These are phyloP conservation scores for Bombylius major DNA, from an alignment of 2,888 invertebrate species.

Conservation along the genomic window DNA sequence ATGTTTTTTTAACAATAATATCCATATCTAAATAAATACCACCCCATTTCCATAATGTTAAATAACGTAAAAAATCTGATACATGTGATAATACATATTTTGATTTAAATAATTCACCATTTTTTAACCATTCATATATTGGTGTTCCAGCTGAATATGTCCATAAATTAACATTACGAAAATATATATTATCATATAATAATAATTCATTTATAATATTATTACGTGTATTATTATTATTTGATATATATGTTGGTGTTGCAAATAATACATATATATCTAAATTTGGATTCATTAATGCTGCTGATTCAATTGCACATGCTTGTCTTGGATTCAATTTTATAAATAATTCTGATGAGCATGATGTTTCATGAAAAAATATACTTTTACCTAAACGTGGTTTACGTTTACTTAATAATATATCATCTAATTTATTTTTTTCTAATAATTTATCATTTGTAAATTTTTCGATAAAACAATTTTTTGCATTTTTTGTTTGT, in stretches of 20 bases:
- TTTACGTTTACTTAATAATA: slow-evolving; percentile 21
- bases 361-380: slow-evolving; percentile 36
- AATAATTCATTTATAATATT: slow-evolving; percentile 23
- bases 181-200: slow-evolving; percentile 26
- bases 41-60: slow-evolving; percentile 55
- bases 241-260: slow-evolving; percentile 21
- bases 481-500: not conserved
- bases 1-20: slow-evolving; percentile 49
- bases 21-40: slow-evolving; percentile 69
- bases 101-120: slow-evolving; percentile 22
- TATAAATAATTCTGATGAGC: slow-evolving; percentile 14
- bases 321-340: slow-evolving; percentile 29
- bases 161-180: slow-evolving; percentile 28
- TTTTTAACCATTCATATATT: slow-evolving; percentile 27
- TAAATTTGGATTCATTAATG: slow-evolving; percentile 28
- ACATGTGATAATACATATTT: slow-evolving; percentile 25
- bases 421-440: slow-evolving; percentile 21
- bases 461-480: not conserved
- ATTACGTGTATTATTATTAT: slow-evolving; percentile 11
- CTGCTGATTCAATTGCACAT: slow-evolving; percentile 35
- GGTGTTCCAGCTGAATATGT: slow-evolving; percentile 29
- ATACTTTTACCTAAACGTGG: slow-evolving; percentile 27
- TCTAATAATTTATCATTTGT: not conserved
- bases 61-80: slow-evolving; percentile 28
- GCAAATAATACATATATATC: slow-evolving; percentile 30